Conservation (phyloP, 2,113 vertebrate species). For the Camarhynchus parvulus region DNA sequence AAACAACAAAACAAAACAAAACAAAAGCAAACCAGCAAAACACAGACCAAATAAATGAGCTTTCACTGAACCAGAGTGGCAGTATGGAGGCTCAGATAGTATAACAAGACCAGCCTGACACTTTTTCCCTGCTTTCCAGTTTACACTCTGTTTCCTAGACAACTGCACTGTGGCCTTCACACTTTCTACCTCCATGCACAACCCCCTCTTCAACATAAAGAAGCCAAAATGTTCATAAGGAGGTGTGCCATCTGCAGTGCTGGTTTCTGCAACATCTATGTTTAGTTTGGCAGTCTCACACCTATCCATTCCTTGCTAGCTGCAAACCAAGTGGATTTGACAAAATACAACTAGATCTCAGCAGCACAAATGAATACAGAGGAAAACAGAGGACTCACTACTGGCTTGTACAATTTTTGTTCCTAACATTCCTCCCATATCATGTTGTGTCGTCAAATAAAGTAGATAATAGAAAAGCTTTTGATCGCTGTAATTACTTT, state of each 20-base stretch:
- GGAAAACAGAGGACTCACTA: neutral
- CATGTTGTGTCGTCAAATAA: neutral
- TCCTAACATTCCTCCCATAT: neutral
- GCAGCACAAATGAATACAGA: neutral
- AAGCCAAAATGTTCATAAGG: neutral
- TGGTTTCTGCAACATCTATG: neutral
- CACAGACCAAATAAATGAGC: neutral
- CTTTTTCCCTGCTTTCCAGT: neutral
- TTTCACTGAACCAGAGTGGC: neutral
- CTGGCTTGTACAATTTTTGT: accelerated
- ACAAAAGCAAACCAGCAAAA: neutral
- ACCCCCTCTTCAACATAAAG: neutral
- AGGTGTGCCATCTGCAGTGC: neutral
- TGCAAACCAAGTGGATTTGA: neutral
- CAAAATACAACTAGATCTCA: neutral
- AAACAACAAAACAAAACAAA: no score
- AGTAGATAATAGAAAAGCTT: neutral
- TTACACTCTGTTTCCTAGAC: neutral
- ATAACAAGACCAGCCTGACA: neutral
- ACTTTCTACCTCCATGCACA: neutral
- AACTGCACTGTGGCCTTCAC: neutral
- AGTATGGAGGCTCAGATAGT: neutral
- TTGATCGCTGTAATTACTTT: neutral
- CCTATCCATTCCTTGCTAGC: neutral
- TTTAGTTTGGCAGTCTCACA: neutral